Evolutionary conservation across 2,113 vertebrate species (phyloP).

Genomic region (Antigone vipio): DNA sequence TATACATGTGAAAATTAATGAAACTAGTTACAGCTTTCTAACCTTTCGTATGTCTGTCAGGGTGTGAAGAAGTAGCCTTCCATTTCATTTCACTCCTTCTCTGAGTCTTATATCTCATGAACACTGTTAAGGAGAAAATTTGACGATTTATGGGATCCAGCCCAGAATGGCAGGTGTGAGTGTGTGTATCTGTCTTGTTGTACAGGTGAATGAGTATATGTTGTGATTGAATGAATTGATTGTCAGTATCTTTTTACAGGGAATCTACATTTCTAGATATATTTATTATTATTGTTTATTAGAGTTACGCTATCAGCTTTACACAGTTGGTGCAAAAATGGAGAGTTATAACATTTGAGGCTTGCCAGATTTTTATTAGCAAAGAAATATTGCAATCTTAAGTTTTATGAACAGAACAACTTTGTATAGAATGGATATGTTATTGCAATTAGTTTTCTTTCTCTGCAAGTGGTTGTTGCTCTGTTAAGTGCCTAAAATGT

Average conservation of each 20-base stretch:
- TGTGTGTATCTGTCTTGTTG: not conserved
- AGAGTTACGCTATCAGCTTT: not conserved
- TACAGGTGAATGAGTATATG: not conserved
- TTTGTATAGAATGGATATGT: not conserved
- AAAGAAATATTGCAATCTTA: not conserved
- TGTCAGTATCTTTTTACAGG: not conserved
- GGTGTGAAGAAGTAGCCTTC: not conserved
- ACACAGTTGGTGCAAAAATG: not conserved
- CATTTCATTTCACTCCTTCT: not conserved
- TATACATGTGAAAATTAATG: not conserved
- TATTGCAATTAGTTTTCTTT: slow-evolving; percentile 47
- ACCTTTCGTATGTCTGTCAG: not conserved
- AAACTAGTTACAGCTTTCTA: not conserved
- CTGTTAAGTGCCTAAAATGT: slow-evolving; percentile 31
- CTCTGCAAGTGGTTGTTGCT: slow-evolving; percentile 25
- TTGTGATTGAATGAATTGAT: not conserved
- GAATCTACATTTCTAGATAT: not conserved
- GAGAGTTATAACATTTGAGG: not conserved
- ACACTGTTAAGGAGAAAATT: not conserved
- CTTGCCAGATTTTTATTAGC: not conserved
- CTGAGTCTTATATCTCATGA: not conserved
- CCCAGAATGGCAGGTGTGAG: not conserved
- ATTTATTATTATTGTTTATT: not conserved
- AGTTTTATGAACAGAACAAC: slow-evolving; percentile 6
- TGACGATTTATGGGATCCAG: not conserved